A percentile compares a stretch with the other conserved stretches of the same genome.
Conservation (phyloP, 2,888 invertebrate genomes). For the Tribolium freemani region DNA sequence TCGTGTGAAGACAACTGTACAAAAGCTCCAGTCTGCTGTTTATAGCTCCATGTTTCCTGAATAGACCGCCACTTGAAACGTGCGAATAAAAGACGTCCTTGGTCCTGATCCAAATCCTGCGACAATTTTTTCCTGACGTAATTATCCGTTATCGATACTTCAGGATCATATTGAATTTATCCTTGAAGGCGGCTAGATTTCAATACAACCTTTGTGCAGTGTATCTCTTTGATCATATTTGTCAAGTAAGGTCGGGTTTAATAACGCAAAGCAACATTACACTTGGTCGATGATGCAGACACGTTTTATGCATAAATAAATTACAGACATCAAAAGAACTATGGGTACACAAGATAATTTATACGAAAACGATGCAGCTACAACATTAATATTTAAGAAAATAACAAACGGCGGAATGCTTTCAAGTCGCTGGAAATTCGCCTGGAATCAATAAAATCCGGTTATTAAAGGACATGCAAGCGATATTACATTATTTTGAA, state of each 20-base stretch:
- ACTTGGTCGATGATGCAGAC: constrained; percentile 31
- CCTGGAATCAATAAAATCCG: not conserved
- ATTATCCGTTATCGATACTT: constrained; percentile 17
- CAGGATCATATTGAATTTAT: constrained; percentile 11
- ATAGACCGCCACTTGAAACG: not conserved
- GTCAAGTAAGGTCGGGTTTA: constrained; percentile 31
- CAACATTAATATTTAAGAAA: constrained; percentile 22
- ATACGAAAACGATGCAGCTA: not conserved
- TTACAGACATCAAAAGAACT: constrained; percentile 33
- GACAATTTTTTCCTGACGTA: not conserved
- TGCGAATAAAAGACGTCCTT: not conserved
- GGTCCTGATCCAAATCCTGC: not conserved
- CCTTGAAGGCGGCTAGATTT: constrained; percentile 13
- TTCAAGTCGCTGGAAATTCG: not conserved
- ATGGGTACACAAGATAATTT: constrained; percentile 9
- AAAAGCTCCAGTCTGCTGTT: not conserved
- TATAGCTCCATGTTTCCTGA: not conserved
- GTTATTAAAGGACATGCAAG: constrained; percentile 4
- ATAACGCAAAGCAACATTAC: constrained; percentile 24
- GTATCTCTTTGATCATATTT: constrained; percentile 30
- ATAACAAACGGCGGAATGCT: constrained; percentile 9
- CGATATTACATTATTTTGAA: constrained; percentile 7
- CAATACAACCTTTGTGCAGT: constrained; percentile 7
- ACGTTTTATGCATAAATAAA: constrained; percentile 28
- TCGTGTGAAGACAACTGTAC: not conserved